These are phyloP conservation scores for Yponomeuta evonymella DNA, from an alignment of 2,888 invertebrate genomes.

Conservation along the genomic window DNA sequence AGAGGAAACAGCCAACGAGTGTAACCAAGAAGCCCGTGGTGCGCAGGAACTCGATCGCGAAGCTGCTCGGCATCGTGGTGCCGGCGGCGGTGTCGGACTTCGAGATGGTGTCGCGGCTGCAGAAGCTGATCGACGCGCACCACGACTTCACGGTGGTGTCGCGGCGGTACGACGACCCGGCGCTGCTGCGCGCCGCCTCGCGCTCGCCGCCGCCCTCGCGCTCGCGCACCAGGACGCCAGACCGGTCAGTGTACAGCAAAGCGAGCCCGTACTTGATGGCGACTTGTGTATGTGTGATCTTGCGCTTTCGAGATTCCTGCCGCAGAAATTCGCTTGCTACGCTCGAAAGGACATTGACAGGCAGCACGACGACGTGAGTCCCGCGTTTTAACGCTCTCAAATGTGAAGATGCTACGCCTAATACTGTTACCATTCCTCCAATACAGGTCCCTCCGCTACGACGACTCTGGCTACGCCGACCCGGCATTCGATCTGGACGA, in stretches of 20 bases:
- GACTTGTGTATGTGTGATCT: too few relatives aligned
- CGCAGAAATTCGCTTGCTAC: too few relatives aligned
- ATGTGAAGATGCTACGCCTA: too few relatives aligned
- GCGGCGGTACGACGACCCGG: conserved; percentile 75
- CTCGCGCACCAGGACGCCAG: conserved; percentile 70
- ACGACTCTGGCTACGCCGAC: conserved; percentile 84
- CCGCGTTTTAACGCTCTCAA: too few relatives aligned
- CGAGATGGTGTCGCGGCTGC: conserved; percentile 85
- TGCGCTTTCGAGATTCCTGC: too few relatives aligned
- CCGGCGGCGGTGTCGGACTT: conserved; percentile 84
- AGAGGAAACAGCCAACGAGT: too few relatives aligned
- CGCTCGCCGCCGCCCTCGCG: conserved; percentile 68
- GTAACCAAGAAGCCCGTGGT: background rate
- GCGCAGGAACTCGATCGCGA: conserved; percentile 81
- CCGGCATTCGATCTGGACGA: conserved; percentile 82
- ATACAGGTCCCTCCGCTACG: conserved; percentile 77
- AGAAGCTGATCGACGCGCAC: conserved; percentile 90
- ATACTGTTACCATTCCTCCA: conserved; percentile 6
- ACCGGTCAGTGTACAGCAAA: conserved; percentile 48
- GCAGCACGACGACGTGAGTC: too few relatives aligned
- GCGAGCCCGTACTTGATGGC: too few relatives aligned
- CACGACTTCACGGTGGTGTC: conserved; percentile 91
- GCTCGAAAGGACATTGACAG: too few relatives aligned
- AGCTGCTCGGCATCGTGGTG: conserved; percentile 80
- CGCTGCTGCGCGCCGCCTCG: conserved; percentile 60